Conservation (phyloP, 2,113 vertebrate genomes). For the Ophthalmolycus amberensis region DNA sequence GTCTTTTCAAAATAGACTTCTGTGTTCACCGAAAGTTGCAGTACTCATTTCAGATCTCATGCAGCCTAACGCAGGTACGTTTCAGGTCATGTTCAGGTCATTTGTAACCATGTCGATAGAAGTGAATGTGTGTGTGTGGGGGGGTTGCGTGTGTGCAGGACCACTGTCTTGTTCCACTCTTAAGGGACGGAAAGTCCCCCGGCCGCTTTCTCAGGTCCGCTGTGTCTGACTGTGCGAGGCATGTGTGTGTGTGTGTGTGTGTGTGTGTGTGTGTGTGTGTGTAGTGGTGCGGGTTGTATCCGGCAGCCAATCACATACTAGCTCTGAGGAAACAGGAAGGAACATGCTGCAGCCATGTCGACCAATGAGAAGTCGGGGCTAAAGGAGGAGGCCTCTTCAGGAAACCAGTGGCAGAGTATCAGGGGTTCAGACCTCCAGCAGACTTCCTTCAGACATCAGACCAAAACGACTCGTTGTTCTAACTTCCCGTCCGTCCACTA, state of each 20-base stretch:
- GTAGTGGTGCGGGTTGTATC: conserved; percentile 27
- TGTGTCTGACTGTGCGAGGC: conserved; percentile 26
- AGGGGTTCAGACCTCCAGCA: conserved; percentile 47
- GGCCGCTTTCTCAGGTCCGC: conserved; percentile 24
- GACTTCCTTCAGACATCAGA: conserved; percentile 49
- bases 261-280: conserved; percentile 31
- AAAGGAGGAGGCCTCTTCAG: conserved; percentile 57
- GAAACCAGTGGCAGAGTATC: conserved; percentile 56
- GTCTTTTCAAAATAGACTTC: neutral
- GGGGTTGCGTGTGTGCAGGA: neutral
- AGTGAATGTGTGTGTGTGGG: neutral
- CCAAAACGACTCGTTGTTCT: conserved; percentile 11
- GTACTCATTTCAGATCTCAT: neutral
- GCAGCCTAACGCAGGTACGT: neutral
- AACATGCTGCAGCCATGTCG: conserved; percentile 11
- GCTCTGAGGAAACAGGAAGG: conserved; percentile 73
- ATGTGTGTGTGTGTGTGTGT: conserved; percentile 32
- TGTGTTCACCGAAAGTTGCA: neutral
- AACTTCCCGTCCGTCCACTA: neutral
- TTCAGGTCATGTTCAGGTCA: neutral
- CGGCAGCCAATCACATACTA: conserved; percentile 40
- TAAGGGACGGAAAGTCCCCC: conserved; percentile 71
- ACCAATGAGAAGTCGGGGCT: conserved; percentile 61
- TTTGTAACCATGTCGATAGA: neutral
- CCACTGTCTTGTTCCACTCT: conserved; percentile 50